Evolutionary conservation across 2,888 invertebrate genomes (phyloP).

Genomic region (Mongoloraphidia duomilia): DNA sequence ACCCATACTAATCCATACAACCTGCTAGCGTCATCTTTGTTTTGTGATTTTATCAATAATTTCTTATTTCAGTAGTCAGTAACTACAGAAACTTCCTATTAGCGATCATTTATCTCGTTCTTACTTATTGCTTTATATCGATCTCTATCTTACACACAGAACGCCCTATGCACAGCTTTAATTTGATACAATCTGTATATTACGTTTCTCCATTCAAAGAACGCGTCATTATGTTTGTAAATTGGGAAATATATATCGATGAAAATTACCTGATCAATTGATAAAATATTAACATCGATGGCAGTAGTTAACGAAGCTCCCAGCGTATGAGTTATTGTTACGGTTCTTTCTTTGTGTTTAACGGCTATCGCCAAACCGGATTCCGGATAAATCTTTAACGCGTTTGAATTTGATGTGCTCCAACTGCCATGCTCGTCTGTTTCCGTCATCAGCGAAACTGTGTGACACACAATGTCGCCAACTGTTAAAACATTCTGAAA

Average conservation of each 20-base stretch:
- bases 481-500: conserved; percentile 28
- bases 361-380: conserved; percentile 27
- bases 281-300: not conserved
- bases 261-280: not conserved
- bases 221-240: too few species aligned
- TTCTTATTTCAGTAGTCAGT: too few species aligned
- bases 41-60: too few species aligned
- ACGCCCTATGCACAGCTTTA: too few species aligned
- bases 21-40: too few species aligned
- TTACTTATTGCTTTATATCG: too few species aligned
- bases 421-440: conserved; percentile 26
- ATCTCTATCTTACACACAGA: too few species aligned
- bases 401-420: conserved; percentile 24
- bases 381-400: conserved; percentile 24
- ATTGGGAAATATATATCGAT: not conserved
- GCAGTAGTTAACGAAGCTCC: conserved; percentile 16
- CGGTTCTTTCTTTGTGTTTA: conserved; percentile 21
- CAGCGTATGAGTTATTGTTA: conserved; percentile 24
- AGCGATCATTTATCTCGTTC: too few species aligned
- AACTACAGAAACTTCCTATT: too few species aligned
- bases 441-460: conserved; percentile 29
- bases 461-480: conserved; percentile 39
- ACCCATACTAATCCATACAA: too few species aligned
- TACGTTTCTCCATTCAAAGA: too few species aligned
- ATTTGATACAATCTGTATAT: too few species aligned